These are phyloP conservation scores for Sebastes taczanowskii DNA, from an alignment of 2,797 vertebrate species.

Conservation along the genomic window DNA sequence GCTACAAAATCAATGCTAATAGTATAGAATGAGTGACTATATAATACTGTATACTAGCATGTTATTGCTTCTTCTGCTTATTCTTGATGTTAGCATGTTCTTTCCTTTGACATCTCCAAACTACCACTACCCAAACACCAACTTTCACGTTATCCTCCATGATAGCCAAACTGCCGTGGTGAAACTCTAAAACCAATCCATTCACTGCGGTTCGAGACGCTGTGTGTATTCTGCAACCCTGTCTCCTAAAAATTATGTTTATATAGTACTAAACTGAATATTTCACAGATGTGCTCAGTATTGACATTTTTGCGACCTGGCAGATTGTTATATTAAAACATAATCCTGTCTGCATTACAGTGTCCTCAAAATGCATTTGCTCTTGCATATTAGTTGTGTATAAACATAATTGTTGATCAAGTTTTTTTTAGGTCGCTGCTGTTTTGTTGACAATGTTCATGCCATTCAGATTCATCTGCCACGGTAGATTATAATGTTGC, in stretches of 20 bases:
- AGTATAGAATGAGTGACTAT: too few species aligned
- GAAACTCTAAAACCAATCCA: not conserved
- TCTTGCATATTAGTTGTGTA: not conserved
- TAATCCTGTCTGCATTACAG: not conserved
- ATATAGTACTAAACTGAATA: not conserved
- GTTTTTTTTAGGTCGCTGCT: not conserved
- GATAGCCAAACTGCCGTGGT: not conserved
- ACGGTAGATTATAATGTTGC: not conserved
- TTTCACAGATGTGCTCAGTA: not conserved
- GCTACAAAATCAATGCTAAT: too few species aligned
- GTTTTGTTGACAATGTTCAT: not conserved
- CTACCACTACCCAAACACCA: not conserved
- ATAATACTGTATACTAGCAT: too few species aligned
- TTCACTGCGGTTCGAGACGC: rapidly evolving
- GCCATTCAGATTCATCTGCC: not conserved
- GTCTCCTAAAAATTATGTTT: not conserved
- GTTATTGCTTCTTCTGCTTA: not conserved
- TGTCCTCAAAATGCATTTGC: not conserved
- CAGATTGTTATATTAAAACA: not conserved
- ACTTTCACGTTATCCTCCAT: not conserved
- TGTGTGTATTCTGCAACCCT: rapidly evolving
- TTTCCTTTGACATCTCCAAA: not conserved
- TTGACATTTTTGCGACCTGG: not conserved
- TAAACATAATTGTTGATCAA: not conserved
- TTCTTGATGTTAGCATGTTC: not conserved